phyloP scores from a whole-genome alignment of 2,113 vertebrate genomes.

The Chaetodon auriga region DNA sequence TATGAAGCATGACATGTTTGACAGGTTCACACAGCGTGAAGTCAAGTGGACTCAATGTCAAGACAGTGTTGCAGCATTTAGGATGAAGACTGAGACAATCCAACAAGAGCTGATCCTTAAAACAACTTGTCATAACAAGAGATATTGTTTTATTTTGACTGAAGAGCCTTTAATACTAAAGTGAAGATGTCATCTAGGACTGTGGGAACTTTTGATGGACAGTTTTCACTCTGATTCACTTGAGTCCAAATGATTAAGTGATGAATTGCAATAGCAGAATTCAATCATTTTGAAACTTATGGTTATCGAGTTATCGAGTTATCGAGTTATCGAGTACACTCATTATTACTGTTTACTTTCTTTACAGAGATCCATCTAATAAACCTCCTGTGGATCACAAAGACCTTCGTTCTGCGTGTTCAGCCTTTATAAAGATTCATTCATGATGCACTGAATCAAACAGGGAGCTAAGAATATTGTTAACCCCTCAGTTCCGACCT shows the following conservation, averaged over 20 bases:
- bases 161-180: neutral
- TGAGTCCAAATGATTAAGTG: no score
- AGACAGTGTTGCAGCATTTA: conserved; percentile 1
- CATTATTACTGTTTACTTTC: neutral
- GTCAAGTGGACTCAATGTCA: conserved; percentile 17
- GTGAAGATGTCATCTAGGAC: neutral
- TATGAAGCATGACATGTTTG: conserved; percentile 30
- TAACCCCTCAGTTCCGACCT: neutral
- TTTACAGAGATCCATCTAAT: no score
- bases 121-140: neutral
- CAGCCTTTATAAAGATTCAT: neutral
- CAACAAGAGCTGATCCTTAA: neutral
- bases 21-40: conserved; percentile 23
- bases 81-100: neutral
- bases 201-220: neutral
- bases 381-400: neutral
- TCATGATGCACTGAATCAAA: conserved; percentile 2
- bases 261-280: no score
- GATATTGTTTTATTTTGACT: neutral
- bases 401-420: neutral
- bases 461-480: neutral
- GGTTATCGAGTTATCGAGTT: no score
- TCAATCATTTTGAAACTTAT: no score
- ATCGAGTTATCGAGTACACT: neutral
- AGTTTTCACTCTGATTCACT: no score